A percentile compares a stretch with the other conserved stretches of the same genome.
phyloP scores from a whole-genome alignment of 2,113 vertebrate genomes.

The Corythaixoides concolor region DNA sequence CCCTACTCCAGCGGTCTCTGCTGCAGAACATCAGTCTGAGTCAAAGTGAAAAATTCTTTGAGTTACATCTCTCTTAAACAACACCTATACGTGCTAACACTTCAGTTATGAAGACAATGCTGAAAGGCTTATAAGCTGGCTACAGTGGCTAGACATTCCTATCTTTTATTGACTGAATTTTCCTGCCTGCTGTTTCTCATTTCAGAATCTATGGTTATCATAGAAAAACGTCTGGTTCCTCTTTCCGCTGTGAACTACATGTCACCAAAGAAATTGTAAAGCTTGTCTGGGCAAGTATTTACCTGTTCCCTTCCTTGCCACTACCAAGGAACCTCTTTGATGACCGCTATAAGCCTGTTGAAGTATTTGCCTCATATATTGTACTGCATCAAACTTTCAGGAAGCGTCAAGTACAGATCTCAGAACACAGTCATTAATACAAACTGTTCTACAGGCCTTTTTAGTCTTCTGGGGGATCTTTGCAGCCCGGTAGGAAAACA shows the following conservation, averaged over 20 bases:
- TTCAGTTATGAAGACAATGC: background rate
- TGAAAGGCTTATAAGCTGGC: background rate
- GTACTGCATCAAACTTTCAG: background rate
- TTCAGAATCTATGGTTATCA: constrained; percentile 13
- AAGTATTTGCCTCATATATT: background rate
- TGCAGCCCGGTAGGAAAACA: background rate
- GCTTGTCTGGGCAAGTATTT: background rate
- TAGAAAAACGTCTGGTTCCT: background rate
- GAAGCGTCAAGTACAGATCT: background rate
- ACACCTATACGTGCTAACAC: background rate
- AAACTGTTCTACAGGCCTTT: background rate
- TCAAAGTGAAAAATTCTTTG: background rate
- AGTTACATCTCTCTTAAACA: background rate
- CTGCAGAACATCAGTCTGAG: background rate
- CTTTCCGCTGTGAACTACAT: background rate
- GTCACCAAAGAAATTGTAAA: background rate
- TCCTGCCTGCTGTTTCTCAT: background rate
- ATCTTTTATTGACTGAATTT: background rate
- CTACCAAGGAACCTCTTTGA: background rate
- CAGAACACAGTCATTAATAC: background rate
- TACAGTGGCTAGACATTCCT: background rate
- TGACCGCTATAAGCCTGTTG: background rate
- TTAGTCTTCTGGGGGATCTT: background rate
- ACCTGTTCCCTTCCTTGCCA: background rate
- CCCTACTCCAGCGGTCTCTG: background rate